Conservation (phyloP, 92 coral and sea anemone species). For the Siderastrea radians region DNA sequence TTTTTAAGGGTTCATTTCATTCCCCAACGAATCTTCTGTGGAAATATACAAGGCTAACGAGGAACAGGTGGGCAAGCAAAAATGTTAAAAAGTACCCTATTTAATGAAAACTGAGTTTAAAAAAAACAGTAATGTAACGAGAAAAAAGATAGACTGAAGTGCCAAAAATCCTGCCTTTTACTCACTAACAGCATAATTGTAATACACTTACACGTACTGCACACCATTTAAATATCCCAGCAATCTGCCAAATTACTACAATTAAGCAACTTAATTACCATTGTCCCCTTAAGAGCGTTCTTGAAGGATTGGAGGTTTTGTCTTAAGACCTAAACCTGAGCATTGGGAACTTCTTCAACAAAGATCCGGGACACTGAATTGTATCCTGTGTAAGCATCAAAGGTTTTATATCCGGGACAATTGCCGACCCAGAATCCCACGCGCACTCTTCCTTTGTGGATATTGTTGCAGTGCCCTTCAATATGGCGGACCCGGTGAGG, state of each 20-base stretch:
- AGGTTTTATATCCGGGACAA: neutral
- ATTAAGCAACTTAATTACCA: no score
- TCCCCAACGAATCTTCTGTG: no score
- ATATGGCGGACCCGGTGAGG: conserved; percentile 16
- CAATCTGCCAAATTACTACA: neutral
- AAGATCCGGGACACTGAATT: conserved; percentile 28
- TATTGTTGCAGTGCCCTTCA: conserved; percentile 7
- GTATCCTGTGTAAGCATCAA: neutral
- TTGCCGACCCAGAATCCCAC: conserved; percentile 12
- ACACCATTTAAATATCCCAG: neutral
- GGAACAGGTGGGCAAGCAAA: no score
- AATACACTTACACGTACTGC: no score
- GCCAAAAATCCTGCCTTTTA: no score
- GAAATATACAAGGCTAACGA: no score
- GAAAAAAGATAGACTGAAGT: no score
- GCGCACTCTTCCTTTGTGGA: conserved; percentile 14
- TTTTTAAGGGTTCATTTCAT: no score
- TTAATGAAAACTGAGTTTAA: no score
- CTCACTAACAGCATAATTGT: no score
- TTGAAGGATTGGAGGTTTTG: neutral
- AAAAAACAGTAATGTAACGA: no score
- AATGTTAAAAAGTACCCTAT: no score
- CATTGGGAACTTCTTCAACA: conserved; percentile 8
- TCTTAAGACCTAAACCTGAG: neutral
- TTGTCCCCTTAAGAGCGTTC: neutral